A percentile compares a stretch with the other conserved stretches of the same genome.
These are phyloP conservation scores for Rutilus rutilus DNA, from an alignment of 2,113 vertebrate genomes.

Conservation along the genomic window DNA sequence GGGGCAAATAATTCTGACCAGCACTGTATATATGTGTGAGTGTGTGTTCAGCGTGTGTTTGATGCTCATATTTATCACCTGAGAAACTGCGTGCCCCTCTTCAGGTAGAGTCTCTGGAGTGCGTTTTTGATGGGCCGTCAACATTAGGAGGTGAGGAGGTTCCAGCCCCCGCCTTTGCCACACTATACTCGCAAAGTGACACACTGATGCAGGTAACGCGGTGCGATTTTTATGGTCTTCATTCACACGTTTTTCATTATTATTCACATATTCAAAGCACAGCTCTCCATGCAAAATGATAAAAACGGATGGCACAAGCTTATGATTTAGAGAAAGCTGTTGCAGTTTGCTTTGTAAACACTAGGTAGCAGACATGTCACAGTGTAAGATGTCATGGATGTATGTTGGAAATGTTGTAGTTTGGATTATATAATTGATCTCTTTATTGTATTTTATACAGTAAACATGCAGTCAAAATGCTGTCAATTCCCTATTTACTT, in stretches of 20 bases:
- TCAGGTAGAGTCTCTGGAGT: slow-evolving; percentile 66
- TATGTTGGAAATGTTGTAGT: not conserved
- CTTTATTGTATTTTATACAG: not conserved
- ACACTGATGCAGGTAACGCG: slow-evolving; percentile 61
- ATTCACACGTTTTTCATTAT: not conserved
- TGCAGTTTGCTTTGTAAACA: slow-evolving; percentile 44
- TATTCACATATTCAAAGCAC: not conserved
- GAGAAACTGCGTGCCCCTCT: slow-evolving; percentile 53
- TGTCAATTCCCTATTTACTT: too few relatives aligned
- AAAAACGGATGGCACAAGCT: not conserved
- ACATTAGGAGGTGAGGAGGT: slow-evolving; percentile 59
- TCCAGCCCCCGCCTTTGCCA: slow-evolving; percentile 53
- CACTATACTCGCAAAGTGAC: slow-evolving; percentile 56
- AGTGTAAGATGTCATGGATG: not conserved
- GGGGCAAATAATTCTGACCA: too few relatives aligned
- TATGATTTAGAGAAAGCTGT: not conserved
- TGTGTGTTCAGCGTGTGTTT: not conserved
- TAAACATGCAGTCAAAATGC: too few relatives aligned
- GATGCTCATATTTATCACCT: slow-evolving; percentile 22
- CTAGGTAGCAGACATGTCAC: slow-evolving; percentile 48
- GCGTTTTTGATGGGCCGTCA: slow-evolving; percentile 57
- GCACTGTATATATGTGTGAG: not conserved
- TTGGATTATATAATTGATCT: not conserved
- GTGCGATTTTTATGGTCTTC: not conserved
- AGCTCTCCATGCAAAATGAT: not conserved